Conservation (phyloP, 2,113 vertebrate genomes). For the Brevimyrus niger region DNA sequence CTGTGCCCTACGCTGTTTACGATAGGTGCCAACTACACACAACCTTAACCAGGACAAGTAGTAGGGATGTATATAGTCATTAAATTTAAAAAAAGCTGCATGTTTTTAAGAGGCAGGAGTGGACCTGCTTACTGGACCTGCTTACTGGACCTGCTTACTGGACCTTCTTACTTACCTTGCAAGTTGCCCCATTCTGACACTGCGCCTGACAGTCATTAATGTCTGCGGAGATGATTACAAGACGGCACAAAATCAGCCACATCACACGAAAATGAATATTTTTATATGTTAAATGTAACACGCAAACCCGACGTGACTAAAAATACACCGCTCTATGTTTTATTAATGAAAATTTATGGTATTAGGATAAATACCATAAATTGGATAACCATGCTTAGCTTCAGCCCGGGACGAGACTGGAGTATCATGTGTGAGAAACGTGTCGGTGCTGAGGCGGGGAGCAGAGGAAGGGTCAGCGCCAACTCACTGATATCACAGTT, state of each 20-base stretch:
- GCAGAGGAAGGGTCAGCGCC: neutral
- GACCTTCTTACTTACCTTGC: too few species aligned
- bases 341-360: neutral
- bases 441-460: neutral
- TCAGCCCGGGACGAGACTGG: neutral
- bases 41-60: neutral
- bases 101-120: neutral
- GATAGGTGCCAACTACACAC: neutral
- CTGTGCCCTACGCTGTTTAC: neutral
- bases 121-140: too few species aligned
- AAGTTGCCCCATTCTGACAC: conserved; percentile 78
- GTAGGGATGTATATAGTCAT: neutral
- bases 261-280: neutral
- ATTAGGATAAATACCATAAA: neutral
- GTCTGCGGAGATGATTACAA: conserved; percentile 56
- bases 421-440: neutral
- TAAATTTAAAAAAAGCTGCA: neutral
- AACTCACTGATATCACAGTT: conserved; percentile 84
- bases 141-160: too few species aligned
- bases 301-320: conserved; percentile 23
- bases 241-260: neutral
- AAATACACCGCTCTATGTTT: neutral
- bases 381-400: neutral
- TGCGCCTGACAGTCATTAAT: conserved; percentile 74
- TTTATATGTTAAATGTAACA: conserved; percentile 16